A percentile compares a stretch with the other conserved stretches of the same genome.
Evolutionary conservation across 1,140 invertebrate species (phyloP).

Genomic region (Drosophila mayri): DNA sequence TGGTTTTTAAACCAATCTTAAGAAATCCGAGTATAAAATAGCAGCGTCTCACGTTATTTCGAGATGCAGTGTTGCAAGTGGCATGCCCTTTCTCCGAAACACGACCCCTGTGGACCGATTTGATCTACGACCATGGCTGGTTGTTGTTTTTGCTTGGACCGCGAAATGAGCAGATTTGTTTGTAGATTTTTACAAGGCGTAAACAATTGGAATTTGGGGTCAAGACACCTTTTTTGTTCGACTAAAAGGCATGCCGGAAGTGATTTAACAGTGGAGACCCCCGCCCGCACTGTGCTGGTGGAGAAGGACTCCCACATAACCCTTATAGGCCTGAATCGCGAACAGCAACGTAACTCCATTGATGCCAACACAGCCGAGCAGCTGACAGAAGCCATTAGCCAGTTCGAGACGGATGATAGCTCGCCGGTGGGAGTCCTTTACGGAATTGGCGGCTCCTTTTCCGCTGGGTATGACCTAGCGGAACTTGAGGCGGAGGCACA

Average conservation of each 20-base stretch:
- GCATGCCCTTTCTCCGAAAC: not conserved
- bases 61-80: conserved; percentile 46
- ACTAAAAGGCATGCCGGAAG: conserved; percentile 5
- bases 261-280: not conserved
- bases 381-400: conserved; percentile 90
- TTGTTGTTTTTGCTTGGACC: conserved; percentile 17
- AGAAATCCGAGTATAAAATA: not conserved
- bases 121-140: not conserved
- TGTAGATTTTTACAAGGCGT: conserved; percentile 29
- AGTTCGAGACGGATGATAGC: conserved; percentile 91
- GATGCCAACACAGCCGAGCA: conserved; percentile 88
- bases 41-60: conserved; percentile 27
- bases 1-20: not conserved
- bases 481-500: conserved; percentile 86
- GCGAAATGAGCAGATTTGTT: conserved; percentile 58
- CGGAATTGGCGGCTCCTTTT: conserved; percentile 95
- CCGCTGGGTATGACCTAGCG: conserved; percentile 93
- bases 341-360: conserved; percentile 92
- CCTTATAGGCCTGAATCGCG: conserved; percentile 94
- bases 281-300: conserved; percentile 54
- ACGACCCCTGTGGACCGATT: not conserved
- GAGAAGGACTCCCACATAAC: conserved; percentile 87
- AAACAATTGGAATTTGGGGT: conserved; percentile 10
- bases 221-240: conserved; percentile 20
- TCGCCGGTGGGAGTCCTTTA: conserved; percentile 91